Base-by-base conservation (phyloP, 2,797 vertebrate genomes). In the Hippocampus kuda region DNA sequence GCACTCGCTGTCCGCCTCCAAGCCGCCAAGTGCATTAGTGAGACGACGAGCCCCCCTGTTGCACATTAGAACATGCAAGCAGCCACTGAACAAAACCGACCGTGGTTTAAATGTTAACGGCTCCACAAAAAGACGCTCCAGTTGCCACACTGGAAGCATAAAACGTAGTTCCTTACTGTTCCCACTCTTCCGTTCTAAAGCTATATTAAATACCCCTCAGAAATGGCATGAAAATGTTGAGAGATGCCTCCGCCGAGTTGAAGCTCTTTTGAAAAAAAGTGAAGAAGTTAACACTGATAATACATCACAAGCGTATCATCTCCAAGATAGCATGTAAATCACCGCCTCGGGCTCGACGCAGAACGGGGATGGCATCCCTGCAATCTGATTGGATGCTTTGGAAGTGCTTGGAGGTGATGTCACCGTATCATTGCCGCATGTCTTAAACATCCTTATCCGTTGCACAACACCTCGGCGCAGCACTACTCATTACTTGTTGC, bases 21-120 rank as follows among this genome's bases (percentile, higher is more conserved):
- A 56, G 9, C 34, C 30, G 8, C 22, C 34, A n/a, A 67, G 38
- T 57, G 49, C 66, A 67, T 57, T 56, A 57, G 66, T 24, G 34
- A 67, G 53, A 67, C 2, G 38, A 24, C 53, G 5, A 53, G 53
- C 66, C 53, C 66, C 53, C 53, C 53, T 41, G 48, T 34, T 75
- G 70, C 70, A 73, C 63, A 65, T 65, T 2, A 65, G 46, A 46
- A n/a, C 2, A 65, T 65, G n/a, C 62, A 26, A 44, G 62, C 6
- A 38, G 59, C 30, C 59, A 11, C 59, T 10, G 16, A 63, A 63
- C 53, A 61, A 61, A 61, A 22, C 27, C 59, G 2, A 18, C 27
- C 13, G 8, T 38, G 15, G 63, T 18, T 49, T 15, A 48, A 13
- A 42, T 46, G 38, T 46, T 46, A 63, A 46, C 44, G 8, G 42